Evolutionary conservation across 2,113 vertebrate species (phyloP).

Genomic region (Phaethon lepturus): DNA sequence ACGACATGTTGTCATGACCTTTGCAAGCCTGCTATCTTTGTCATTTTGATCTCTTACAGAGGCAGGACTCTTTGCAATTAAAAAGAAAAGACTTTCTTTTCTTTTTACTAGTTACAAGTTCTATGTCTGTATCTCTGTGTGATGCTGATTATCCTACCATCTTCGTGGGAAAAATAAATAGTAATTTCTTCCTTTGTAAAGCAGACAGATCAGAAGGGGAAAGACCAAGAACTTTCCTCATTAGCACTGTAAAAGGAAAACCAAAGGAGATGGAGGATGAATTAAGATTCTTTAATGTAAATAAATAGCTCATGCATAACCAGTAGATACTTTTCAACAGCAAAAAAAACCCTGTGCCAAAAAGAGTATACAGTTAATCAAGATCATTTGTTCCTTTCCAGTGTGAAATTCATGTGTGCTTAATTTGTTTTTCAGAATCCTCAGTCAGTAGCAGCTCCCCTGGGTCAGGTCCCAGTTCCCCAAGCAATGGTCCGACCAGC

Average conservation of each 20-base stretch:
- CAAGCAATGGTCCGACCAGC: conserved; percentile 89
- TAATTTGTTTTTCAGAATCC: conserved; percentile 82
- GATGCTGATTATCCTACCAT: neutral
- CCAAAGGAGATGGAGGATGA: neutral
- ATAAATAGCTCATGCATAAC: neutral
- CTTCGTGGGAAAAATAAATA: neutral
- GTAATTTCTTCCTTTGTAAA: neutral
- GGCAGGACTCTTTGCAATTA: conserved; percentile 4
- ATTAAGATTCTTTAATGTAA: neutral
- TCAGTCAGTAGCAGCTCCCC: conserved; percentile 91
- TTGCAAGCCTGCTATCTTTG: conserved; percentile 28
- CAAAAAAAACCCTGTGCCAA: neutral
- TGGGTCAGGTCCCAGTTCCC: conserved; percentile 94
- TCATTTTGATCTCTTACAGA: conserved; percentile 35
- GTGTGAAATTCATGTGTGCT: neutral
- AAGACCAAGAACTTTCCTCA: neutral
- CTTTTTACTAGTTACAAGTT: neutral
- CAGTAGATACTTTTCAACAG: neutral
- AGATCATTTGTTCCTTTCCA: neutral
- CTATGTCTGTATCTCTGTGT: neutral
- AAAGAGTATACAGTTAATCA: neutral
- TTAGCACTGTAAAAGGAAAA: neutral
- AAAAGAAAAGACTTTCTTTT: conserved; percentile 17
- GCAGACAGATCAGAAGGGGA: neutral
- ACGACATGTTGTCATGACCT: conserved; percentile 41